phyloP scores from a whole-genome alignment of 35 echinoderm and acorn worm species.

The Lytechinus pictus region DNA sequence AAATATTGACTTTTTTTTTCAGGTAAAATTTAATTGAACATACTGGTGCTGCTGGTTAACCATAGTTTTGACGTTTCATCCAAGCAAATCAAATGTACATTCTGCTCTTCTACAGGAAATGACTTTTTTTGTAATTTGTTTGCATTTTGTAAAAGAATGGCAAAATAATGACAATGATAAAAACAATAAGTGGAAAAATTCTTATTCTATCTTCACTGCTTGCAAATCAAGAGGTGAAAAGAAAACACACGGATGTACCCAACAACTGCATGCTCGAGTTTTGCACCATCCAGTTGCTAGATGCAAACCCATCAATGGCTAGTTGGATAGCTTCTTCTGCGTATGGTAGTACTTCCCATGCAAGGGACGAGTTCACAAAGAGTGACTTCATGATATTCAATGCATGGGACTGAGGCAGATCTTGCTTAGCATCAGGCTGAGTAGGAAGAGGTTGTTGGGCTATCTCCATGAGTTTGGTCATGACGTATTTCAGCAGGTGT shows the following conservation, averaged over 20 bases:
- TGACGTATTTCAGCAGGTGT: constrained; percentile 69
- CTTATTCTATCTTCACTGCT: neutral
- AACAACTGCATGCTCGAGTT: constrained; percentile 90
- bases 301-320: constrained; percentile 86
- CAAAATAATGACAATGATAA: too few species aligned
- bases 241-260: constrained; percentile 60
- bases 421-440: constrained; percentile 65
- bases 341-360: constrained; percentile 70
- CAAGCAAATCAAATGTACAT: too few species aligned
- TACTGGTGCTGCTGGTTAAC: too few species aligned
- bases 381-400: constrained; percentile 82
- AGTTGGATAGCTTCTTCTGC: constrained; percentile 66
- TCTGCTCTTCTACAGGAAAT: too few species aligned
- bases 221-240: neutral
- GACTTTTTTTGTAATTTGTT: too few species aligned
- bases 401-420: constrained; percentile 88
- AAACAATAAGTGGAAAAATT: too few species aligned
- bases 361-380: constrained; percentile 71
- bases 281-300: constrained; percentile 68
- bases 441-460: constrained; percentile 76
- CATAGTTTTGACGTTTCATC: too few species aligned
- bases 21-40: too few species aligned
- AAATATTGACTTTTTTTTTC: too few species aligned
- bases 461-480: constrained; percentile 66
- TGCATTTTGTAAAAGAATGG: too few species aligned